Percentiles rank a stretch among this genome's conserved stretches.
Conservation (phyloP, 2,113 vertebrate species). For the Ageneiosus marmoratus region DNA sequence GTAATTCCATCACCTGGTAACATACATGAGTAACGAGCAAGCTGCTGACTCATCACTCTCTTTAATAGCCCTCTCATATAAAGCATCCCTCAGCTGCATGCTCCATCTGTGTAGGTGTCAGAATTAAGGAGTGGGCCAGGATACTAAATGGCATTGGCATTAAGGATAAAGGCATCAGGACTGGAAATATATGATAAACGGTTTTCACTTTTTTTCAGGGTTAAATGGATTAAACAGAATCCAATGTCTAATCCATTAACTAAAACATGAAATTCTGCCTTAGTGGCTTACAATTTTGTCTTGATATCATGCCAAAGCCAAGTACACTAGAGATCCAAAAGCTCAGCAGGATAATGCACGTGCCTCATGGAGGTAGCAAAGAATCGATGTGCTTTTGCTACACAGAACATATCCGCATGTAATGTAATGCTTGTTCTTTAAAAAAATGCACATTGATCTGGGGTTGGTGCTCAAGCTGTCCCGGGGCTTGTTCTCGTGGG, state of each 20-base stretch:
- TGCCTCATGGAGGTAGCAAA: conserved; percentile 9
- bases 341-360: not conserved
- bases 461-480: conserved; percentile 52
- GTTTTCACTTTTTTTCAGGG: conserved; percentile 23
- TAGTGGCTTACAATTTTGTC: not conserved
- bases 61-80: conserved; percentile 31
- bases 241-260: conserved; percentile 24
- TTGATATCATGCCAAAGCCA: conserved; percentile 8
- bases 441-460: conserved; percentile 61
- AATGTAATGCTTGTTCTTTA: conserved; percentile 67
- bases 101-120: conserved; percentile 17
- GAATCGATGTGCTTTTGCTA: conserved; percentile 60
- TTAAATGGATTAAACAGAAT: conserved; percentile 27
- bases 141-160: conserved; percentile 40
- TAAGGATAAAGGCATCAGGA: conserved; percentile 37
- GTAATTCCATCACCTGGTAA: not conserved
- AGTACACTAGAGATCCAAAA: not conserved
- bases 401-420: conserved; percentile 59
- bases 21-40: not conserved
- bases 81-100: conserved; percentile 11
- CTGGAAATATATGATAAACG: not conserved
- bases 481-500: conserved; percentile 56
- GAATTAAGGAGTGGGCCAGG: conserved; percentile 15
- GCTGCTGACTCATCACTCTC: conserved; percentile 25
- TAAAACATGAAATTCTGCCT: not conserved